Percentiles rank a stretch among this genome's conserved stretches.
Evolutionary conservation across 2,797 vertebrate species (phyloP).

Genomic region (Otus scops): DNA sequence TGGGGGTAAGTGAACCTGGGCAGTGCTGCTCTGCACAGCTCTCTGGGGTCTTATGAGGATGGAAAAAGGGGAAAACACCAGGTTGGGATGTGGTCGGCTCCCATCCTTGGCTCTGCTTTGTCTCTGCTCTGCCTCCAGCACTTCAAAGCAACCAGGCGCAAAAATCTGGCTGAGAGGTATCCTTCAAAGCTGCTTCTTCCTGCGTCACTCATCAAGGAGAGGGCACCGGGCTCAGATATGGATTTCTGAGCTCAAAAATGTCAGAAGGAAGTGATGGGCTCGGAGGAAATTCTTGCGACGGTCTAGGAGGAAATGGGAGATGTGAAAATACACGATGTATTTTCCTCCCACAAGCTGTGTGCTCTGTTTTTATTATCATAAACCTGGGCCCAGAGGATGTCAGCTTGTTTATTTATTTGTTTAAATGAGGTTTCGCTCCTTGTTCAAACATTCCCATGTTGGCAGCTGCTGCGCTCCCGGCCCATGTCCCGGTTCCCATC

Average conservation of each 20-base stretch:
- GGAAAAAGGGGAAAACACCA: neutral
- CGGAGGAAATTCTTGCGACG: constrained; percentile 74
- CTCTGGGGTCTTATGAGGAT: neutral
- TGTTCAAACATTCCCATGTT: constrained; percentile 51
- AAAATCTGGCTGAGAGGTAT: neutral
- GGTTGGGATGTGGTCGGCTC: neutral
- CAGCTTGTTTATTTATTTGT: constrained; percentile 71
- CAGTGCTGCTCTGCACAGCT: neutral
- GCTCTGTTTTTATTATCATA: constrained; percentile 74
- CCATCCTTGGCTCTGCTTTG: neutral
- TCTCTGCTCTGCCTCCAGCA: neutral
- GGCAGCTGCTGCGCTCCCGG: constrained; percentile 11
- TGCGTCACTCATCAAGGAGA: neutral
- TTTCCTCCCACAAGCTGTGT: constrained; percentile 68
- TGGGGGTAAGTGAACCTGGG: neutral
- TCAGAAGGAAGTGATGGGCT: constrained; percentile 69
- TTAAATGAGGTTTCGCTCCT: constrained; percentile 54
- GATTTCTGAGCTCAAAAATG: constrained; percentile 41
- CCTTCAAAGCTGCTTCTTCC: neutral
- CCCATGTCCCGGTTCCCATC: neutral
- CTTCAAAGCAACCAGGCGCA: neutral
- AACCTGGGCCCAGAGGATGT: constrained; percentile 71
- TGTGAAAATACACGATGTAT: constrained; percentile 70
- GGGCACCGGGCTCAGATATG: neutral
- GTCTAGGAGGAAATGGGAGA: constrained; percentile 71